Conservation (phyloP, 2,113 vertebrate genomes). For the Zeus faber region DNA sequence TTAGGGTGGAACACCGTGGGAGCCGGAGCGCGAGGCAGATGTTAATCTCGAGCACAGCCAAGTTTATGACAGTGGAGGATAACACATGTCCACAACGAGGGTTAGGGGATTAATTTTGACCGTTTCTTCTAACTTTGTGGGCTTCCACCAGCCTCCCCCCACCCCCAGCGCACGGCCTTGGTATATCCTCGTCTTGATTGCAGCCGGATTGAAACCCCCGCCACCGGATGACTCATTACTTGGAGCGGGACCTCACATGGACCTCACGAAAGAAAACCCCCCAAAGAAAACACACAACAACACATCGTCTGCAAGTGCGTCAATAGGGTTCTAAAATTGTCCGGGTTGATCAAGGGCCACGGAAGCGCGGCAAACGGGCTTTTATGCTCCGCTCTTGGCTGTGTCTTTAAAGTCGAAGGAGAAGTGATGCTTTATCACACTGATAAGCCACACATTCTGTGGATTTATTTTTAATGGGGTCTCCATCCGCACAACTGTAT, state of each 20-base stretch:
- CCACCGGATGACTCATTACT: constrained; percentile 43
- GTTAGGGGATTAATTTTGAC: constrained; percentile 67
- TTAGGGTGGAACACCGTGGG: constrained; percentile 45
- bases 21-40: constrained; percentile 48
- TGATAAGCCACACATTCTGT: constrained; percentile 8
- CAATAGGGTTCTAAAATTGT: background rate
- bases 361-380: background rate
- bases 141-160: constrained; percentile 40
- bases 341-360: constrained; percentile 8
- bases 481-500: constrained; percentile 11
- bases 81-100: constrained; percentile 53
- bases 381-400: background rate
- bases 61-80: constrained; percentile 72
- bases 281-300: background rate
- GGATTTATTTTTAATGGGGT: constrained; percentile 13
- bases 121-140: constrained; percentile 49
- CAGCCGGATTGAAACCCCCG: constrained; percentile 28
- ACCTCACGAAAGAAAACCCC: constrained; percentile 19
- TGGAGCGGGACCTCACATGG: constrained; percentile 23
- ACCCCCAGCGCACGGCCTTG: constrained; percentile 39
- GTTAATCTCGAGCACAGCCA: constrained; percentile 67
- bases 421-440: background rate
- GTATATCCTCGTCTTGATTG: constrained; percentile 46
- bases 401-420: background rate
- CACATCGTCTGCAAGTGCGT: constrained; percentile 19